These are phyloP conservation scores for Petrocephalus zakoni DNA, from an alignment of 2,113 vertebrate genomes.

Conservation along the genomic window DNA sequence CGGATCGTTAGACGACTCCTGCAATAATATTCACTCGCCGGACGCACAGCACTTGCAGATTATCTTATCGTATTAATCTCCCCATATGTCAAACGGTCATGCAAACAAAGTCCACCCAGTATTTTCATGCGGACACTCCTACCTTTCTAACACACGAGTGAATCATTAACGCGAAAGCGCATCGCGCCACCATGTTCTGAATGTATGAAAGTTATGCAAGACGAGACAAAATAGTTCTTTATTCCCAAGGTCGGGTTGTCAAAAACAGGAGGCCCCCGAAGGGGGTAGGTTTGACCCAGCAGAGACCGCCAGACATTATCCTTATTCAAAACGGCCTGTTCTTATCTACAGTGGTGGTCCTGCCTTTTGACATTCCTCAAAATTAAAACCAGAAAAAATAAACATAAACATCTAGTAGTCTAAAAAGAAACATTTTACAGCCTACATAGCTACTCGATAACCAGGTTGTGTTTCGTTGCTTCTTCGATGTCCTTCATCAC, in stretches of 20 bases:
- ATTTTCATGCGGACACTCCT: not conserved
- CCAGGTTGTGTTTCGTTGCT: conserved; percentile 61
- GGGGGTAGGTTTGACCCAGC: not conserved
- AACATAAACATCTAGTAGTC: not conserved
- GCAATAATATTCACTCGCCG: not conserved
- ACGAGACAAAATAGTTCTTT: conserved; percentile 20
- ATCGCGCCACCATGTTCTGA: not conserved
- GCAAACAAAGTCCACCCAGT: not conserved
- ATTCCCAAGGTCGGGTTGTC: conserved; percentile 3
- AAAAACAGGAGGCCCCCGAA: conserved; percentile 23
- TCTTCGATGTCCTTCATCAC: conserved; percentile 71
- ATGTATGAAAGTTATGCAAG: conserved; percentile 32
- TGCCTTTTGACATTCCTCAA: not conserved
- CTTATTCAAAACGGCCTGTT: not conserved
- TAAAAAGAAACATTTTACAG: not conserved
- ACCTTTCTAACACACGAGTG: not conserved
- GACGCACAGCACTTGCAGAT: not conserved
- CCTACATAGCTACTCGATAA: conserved; percentile 51
- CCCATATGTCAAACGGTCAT: not conserved
- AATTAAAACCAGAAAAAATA: too few species aligned
- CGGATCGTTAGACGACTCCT: not conserved
- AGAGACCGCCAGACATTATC: not conserved
- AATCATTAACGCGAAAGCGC: conserved; percentile 39
- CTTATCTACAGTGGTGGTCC: not conserved
- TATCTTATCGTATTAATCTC: not conserved